Evolutionary conservation across 2,113 vertebrate genomes (phyloP), one percentile per base, ranked within the genome.

Genomic region (Syngnathus floridae): DNA sequence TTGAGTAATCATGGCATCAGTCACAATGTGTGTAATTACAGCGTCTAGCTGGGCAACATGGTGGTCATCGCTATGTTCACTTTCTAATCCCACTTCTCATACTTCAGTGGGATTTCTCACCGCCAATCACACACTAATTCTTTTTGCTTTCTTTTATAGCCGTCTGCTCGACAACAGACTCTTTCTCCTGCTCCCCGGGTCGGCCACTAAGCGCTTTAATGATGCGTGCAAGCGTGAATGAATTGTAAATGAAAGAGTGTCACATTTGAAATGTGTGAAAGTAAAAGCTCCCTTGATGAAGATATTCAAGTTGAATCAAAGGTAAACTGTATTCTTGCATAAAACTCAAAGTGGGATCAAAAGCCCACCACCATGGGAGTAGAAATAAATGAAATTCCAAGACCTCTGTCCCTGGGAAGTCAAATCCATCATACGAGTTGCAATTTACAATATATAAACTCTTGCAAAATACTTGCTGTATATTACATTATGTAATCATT

Each of bases 21-120:
- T 88, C 82, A 77, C 78, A 75, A 70, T 76, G 75, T 71, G 70
- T 83, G 63, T 80, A 77, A 82, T 89, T 84, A 86, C 85, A 83
- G 78, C 68, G 69, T 55, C 79, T 83, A 79, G 82, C 82, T 78
- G 78, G 80, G 80, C 74, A 69, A 63, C 72, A 69, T 69, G 78
- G 85, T 78, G 73, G 78, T 73, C 76, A 81, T 77, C 69, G 35
- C 76, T 65, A 76, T 65, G 74, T 81, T 84, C 73, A 69, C 73
- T 69, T 74, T 79, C 73, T 77, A 84, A 85, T 87, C 80, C 81
- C 77, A 57, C 67, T 81, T 84, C 79, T 81, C 74, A 70, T 78
- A 55, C 76, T 58, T 71, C 66, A 38, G 65, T 72, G 70, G 70
- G 72, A 80, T 84, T 76, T 76, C 70, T 85, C 79, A 69, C 70